Evolutionary conservation across 2,888 invertebrate genomes (phyloP).

Genomic region (Trichogramma evanescens): DNA sequence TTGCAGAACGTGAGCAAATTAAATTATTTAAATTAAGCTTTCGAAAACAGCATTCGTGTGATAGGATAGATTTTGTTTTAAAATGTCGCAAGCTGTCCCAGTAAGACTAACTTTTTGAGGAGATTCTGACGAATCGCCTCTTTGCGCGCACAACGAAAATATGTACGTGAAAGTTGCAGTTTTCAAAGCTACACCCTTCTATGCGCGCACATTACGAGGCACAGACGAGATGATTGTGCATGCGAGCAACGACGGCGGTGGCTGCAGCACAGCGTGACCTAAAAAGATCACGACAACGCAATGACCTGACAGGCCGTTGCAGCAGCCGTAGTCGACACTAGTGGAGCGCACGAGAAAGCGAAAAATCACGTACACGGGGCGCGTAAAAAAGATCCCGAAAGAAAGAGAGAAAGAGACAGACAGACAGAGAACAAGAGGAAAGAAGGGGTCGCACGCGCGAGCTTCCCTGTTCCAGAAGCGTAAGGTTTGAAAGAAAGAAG

Average conservation of each 20-base stretch:
- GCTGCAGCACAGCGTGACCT: neutral
- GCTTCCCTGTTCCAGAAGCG: too few species aligned
- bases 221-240: neutral
- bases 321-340: too few species aligned
- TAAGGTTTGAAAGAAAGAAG: slow-evolving; percentile 15
- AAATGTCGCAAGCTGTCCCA: neutral
- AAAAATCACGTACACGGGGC: slow-evolving; percentile 19
- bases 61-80: neutral
- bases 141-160: too few species aligned
- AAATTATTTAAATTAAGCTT: neutral
- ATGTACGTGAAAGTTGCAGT: neutral
- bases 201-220: neutral
- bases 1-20: too few species aligned
- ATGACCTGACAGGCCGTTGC: neutral
- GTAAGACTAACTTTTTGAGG: neutral
- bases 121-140: too few species aligned
- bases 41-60: neutral
- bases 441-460: too few species aligned
- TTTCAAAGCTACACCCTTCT: neutral
- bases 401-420: neutral
- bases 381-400: slow-evolving; percentile 21
- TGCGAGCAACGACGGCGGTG: neutral
- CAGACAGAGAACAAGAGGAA: neutral
- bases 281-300: neutral
- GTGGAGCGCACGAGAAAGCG: neutral